Conservation (phyloP, 2,797 vertebrate species). For the Botia almorhae region DNA sequence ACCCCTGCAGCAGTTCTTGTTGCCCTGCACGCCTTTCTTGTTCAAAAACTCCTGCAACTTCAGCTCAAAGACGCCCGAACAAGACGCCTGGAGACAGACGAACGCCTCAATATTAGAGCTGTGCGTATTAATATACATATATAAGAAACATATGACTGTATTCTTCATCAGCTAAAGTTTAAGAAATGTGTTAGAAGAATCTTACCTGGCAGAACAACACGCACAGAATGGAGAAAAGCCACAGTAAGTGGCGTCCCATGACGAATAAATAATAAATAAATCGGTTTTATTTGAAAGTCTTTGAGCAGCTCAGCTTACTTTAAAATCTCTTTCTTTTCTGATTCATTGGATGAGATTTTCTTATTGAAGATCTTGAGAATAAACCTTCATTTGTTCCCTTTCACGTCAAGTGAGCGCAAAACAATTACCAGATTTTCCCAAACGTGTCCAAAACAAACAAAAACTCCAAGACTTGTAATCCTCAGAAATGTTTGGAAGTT, state of each 20-base stretch:
- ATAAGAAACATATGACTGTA: background rate
- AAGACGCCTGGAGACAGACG: slow-evolving; percentile 78
- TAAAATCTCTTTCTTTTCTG: slow-evolving; percentile 69
- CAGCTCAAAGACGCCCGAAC: slow-evolving; percentile 94
- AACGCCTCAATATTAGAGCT: slow-evolving; percentile 9
- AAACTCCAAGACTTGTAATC: slow-evolving; percentile 76
- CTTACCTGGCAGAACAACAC: slow-evolving; percentile 89
- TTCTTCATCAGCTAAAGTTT: background rate
- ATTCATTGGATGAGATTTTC: slow-evolving; percentile 74
- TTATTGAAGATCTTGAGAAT: slow-evolving; percentile 68
- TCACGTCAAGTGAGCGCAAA: slow-evolving; percentile 68
- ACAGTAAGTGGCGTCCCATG: slow-evolving; percentile 84
- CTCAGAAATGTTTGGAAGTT: slow-evolving; percentile 59
- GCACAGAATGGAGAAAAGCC: slow-evolving; percentile 80
- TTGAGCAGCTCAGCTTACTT: slow-evolving; percentile 63
- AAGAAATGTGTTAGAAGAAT: slow-evolving; percentile 2
- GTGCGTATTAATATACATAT: background rate
- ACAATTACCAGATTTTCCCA: slow-evolving; percentile 74
- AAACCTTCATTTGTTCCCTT: slow-evolving; percentile 61
- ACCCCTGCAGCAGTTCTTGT: slow-evolving; percentile 89
- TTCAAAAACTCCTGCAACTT: slow-evolving; percentile 96
- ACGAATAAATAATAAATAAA: slow-evolving; percentile 71
- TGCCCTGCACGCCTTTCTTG: slow-evolving; percentile 90
- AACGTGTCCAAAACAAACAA: slow-evolving; percentile 47
- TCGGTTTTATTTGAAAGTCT: slow-evolving; percentile 66